phyloP scores from a whole-genome alignment of 2,797 vertebrate genomes.

The Tapirus indicus region DNA sequence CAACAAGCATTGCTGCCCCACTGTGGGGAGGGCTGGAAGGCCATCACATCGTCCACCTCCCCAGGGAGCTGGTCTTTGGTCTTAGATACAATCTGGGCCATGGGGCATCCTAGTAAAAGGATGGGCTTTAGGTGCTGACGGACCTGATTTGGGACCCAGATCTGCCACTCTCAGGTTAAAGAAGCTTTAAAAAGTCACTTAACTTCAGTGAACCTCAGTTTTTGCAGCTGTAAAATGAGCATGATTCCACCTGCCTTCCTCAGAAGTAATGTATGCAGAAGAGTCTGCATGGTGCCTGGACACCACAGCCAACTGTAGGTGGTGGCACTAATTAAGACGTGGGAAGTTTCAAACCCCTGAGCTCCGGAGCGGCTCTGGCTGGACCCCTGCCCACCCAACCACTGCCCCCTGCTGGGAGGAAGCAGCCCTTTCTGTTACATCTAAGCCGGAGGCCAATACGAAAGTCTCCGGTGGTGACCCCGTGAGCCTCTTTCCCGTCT shows the following conservation, averaged over 20 bases:
- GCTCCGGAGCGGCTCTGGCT: background rate
- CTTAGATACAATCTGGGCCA: background rate
- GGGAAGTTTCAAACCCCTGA: background rate
- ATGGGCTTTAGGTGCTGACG: background rate
- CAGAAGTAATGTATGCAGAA: background rate
- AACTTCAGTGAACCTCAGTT: background rate
- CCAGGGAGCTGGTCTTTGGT: background rate
- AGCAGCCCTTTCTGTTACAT: background rate
- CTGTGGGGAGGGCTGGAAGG: background rate
- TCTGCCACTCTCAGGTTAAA: background rate
- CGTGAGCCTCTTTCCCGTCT: background rate
- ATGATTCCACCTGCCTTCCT: background rate
- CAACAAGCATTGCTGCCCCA: background rate
- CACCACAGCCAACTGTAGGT: background rate
- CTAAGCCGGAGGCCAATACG: constrained; percentile 35
- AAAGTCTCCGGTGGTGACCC: background rate
- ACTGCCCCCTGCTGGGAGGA: background rate
- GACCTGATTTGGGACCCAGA: background rate
- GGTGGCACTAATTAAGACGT: background rate
- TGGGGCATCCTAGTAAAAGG: background rate
- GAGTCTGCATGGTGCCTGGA: background rate
- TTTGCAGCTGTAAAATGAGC: background rate
- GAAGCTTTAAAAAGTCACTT: background rate
- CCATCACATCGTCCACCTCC: background rate
- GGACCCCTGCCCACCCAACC: background rate